phyloP scores from a whole-genome alignment of 2,797 vertebrate species.

The Sebastes jordani region DNA sequence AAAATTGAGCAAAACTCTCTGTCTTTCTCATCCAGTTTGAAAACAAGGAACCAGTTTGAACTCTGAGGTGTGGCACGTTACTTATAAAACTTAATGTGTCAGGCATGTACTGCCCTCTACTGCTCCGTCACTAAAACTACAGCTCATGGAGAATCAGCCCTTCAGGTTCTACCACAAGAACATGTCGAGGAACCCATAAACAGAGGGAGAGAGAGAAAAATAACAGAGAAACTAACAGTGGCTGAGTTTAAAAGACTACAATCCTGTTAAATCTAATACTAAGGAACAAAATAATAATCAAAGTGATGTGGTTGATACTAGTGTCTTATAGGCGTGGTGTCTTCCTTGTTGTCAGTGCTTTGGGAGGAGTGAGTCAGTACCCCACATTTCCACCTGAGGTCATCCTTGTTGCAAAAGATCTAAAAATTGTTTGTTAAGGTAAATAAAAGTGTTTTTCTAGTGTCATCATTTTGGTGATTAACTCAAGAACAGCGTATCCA shows the following conservation, averaged over 20 bases:
- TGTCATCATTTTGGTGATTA: background rate
- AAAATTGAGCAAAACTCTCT: background rate
- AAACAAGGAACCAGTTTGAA: background rate
- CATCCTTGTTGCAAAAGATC: background rate
- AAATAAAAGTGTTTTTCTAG: background rate
- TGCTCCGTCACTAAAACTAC: background rate
- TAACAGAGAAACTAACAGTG: background rate
- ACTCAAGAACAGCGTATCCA: rapidly evolving
- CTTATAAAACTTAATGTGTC: background rate
- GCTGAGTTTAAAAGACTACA: background rate
- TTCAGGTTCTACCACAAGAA: background rate
- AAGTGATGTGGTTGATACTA: background rate
- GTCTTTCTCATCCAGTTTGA: background rate
- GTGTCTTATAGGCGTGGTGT: background rate
- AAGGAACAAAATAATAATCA: background rate
- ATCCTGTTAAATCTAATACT: background rate
- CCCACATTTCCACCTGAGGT: background rate
- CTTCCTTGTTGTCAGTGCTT: background rate
- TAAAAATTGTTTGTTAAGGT: background rate
- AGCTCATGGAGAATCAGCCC: background rate
- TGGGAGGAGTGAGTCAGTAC: background rate
- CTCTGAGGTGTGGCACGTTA: constrained; percentile 8
- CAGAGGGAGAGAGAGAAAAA: background rate
- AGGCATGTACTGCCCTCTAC: constrained; percentile 29
- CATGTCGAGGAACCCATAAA: background rate